Evolutionary conservation across 2,113 vertebrate species (phyloP).

Genomic region (Odobenus rosmarus): DNA sequence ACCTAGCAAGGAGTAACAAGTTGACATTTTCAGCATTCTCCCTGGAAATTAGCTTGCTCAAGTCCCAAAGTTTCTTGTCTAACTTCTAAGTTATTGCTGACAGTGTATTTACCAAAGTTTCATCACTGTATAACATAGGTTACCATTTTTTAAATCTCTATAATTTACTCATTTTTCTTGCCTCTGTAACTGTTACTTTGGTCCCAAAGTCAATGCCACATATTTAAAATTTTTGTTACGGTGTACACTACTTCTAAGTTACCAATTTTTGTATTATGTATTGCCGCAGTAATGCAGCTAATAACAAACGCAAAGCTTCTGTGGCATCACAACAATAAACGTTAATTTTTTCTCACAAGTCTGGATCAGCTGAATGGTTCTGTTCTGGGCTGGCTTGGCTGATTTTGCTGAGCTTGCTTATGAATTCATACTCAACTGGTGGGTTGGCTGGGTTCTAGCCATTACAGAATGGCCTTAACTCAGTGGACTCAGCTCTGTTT

Average conservation of each 20-base stretch:
- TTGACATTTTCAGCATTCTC: slow-evolving; percentile 44
- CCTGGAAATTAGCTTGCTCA: slow-evolving; percentile 28
- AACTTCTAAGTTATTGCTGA: slow-evolving; percentile 16
- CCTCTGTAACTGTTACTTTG: background rate
- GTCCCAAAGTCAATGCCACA: background rate
- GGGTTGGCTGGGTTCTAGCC: background rate
- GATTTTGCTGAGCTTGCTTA: background rate
- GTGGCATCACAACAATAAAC: background rate
- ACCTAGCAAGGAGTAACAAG: background rate
- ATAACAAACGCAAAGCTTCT: background rate
- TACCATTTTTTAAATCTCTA: background rate
- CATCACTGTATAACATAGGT: background rate
- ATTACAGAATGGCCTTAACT: background rate
- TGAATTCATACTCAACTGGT: background rate
- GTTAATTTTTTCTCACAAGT: slow-evolving; percentile 27
- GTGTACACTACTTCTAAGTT: background rate
- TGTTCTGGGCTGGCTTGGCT: background rate
- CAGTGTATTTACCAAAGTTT: background rate
- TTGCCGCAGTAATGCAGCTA: background rate
- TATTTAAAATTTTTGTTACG: slow-evolving; percentile 36
- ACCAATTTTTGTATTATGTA: slow-evolving; percentile 16
- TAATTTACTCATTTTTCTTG: slow-evolving; percentile 39
- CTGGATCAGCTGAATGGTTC: background rate
- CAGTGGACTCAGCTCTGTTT: background rate
- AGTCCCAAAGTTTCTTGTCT: slow-evolving; percentile 29